Evolutionary conservation across 2,888 invertebrate species (phyloP).

Genomic region (Agrotis segetum): DNA sequence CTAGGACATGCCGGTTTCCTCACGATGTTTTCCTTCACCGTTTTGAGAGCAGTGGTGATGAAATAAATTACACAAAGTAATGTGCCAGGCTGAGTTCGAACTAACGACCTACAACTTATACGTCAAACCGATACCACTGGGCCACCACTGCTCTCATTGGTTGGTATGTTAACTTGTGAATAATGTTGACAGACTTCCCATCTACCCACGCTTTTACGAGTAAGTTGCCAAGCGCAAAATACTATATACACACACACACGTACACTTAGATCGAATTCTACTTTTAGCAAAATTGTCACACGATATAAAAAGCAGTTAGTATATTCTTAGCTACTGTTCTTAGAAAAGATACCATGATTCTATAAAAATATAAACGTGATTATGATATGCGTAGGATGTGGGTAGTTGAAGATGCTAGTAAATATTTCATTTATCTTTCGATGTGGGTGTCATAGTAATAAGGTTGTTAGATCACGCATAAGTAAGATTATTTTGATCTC

Average conservation of each 20-base stretch:
- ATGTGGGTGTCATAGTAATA: constrained; percentile 7
- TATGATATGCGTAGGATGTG: background rate
- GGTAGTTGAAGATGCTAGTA: background rate
- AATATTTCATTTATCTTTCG: background rate
- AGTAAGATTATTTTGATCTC: background rate
- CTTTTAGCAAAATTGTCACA: constrained; percentile 7
- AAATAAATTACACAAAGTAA: no score
- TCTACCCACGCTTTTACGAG: background rate
- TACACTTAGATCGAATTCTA: background rate
- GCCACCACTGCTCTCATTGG: no score
- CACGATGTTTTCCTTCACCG: no score
- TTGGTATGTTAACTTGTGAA: background rate
- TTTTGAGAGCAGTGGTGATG: no score
- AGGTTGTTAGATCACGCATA: no score
- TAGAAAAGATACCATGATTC: background rate
- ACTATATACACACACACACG: no score
- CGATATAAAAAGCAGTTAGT: background rate
- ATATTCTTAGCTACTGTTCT: constrained; percentile 2
- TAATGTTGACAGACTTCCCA: background rate
- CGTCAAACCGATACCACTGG: no score
- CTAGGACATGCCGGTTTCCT: no score
- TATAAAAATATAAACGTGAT: background rate
- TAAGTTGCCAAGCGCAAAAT: background rate
- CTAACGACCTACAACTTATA: no score
- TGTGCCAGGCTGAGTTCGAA: no score